Evolutionary conservation across 2,113 vertebrate genomes (phyloP).

Genomic region (Anser brachyrhynchus): DNA sequence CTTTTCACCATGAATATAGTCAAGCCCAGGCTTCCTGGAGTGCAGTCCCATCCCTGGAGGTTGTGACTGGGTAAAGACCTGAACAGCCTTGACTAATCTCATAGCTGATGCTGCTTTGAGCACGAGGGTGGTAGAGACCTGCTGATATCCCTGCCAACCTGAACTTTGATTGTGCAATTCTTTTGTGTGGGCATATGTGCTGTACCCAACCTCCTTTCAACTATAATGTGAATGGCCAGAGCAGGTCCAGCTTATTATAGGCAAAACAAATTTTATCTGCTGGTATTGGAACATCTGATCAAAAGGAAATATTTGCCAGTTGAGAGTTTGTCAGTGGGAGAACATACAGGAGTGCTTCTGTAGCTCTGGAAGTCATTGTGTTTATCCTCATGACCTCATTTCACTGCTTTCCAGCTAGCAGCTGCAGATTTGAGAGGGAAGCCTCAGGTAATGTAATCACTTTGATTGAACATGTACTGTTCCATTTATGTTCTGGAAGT

Average conservation of each 20-base stretch:
- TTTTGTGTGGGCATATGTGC: not conserved
- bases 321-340: not conserved
- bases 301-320: not conserved
- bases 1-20: not conserved
- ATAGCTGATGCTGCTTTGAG: not conserved
- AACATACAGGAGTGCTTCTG: not conserved
- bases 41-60: not conserved
- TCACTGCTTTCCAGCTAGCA: slow-evolving; percentile 37
- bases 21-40: not conserved
- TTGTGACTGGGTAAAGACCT: not conserved
- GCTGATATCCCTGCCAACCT: not conserved
- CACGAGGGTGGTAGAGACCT: not conserved
- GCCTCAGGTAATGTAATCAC: slow-evolving; percentile 54
- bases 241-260: not conserved
- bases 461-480: slow-evolving; percentile 55
- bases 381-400: slow-evolving; percentile 16
- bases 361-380: not conserved
- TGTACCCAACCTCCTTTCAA: not conserved
- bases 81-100: not conserved
- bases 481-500: slow-evolving; percentile 51
- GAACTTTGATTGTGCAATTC: not conserved
- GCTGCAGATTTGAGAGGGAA: slow-evolving; percentile 48
- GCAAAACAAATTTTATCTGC: not conserved
- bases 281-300: not conserved
- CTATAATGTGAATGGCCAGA: not conserved